phyloP scores from a whole-genome alignment of 1,140 invertebrate species.

The Drosophila bocqueti region DNA sequence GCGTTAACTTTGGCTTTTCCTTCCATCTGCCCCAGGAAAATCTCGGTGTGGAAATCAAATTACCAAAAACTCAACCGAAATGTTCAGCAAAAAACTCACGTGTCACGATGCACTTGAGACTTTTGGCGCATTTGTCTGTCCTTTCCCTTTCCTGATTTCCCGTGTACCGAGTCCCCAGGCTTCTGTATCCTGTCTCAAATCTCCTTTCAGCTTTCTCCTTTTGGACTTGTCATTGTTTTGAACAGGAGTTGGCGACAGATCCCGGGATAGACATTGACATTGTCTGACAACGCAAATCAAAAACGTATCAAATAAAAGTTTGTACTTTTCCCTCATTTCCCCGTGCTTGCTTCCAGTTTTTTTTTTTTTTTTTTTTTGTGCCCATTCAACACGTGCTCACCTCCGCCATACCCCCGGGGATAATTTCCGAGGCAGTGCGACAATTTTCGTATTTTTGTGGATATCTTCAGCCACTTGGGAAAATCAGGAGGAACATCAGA shows the following conservation, averaged over 20 bases:
- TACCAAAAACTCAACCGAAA: constrained; percentile 57
- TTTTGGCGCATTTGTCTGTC: constrained; percentile 64
- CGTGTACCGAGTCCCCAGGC: constrained; percentile 13
- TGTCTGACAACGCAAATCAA: constrained; percentile 78
- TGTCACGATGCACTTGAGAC: constrained; percentile 81
- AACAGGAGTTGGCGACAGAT: constrained; percentile 24
- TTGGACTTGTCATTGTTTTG: constrained; percentile 54
- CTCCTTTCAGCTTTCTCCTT: constrained; percentile 56
- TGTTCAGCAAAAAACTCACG: constrained; percentile 60
- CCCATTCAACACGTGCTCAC: constrained; percentile 73
- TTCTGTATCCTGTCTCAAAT: constrained; percentile 17
- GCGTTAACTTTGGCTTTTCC: constrained; percentile 65
- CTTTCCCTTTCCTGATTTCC: constrained; percentile 5
- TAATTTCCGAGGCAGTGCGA: constrained; percentile 54
- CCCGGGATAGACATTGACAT: constrained; percentile 62
- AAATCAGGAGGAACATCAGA: constrained; percentile 21
- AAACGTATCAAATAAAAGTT: constrained; percentile 82
- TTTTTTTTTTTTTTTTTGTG: constrained; percentile 23
- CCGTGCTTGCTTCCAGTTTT: not conserved
- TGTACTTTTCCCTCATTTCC: constrained; percentile 45
- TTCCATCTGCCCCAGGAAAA: constrained; percentile 35
- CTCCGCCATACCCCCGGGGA: constrained; percentile 8
- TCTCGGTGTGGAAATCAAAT: constrained; percentile 75
- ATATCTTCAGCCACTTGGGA: constrained; percentile 56
- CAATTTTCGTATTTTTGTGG: constrained; percentile 61